A percentile compares a stretch with the other conserved stretches of the same genome.
phyloP scores from a whole-genome alignment of 2,797 vertebrate genomes.

The Melanogrammus aeglefinus region DNA sequence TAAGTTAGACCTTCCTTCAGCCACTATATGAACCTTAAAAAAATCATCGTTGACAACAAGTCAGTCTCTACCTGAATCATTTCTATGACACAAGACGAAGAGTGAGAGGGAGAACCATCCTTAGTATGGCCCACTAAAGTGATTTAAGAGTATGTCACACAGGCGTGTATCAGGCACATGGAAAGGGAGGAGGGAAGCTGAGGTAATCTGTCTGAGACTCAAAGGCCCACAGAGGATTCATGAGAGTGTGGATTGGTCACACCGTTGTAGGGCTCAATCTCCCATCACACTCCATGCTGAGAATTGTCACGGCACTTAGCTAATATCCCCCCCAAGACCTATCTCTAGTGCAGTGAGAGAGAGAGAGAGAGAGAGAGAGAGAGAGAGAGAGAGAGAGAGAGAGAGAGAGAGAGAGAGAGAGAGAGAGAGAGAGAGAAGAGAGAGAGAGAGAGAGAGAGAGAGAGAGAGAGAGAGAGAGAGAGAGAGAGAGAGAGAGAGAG shows the following conservation, averaged over 20 bases:
- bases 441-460: conserved; percentile 21
- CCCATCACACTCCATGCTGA: conserved; percentile 64
- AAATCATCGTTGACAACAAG: background rate
- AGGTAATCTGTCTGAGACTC: conserved; percentile 55
- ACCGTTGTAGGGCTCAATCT: conserved; percentile 60
- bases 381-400: background rate
- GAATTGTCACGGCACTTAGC: conserved; percentile 70
- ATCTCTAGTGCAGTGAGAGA: background rate
- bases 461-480: background rate
- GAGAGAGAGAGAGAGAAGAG: conserved; percentile 17
- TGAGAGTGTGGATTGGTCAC: conserved; percentile 67
- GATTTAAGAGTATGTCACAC: conserved; percentile 34
- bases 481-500: background rate
- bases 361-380: background rate
- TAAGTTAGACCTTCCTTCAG: conserved; percentile 8
- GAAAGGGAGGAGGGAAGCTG: conserved; percentile 35
- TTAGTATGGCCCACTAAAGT: conserved; percentile 26
- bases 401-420: background rate
- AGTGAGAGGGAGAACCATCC: background rate
- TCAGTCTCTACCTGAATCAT: background rate
- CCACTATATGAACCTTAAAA: background rate
- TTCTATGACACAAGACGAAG: background rate
- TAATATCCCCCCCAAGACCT: conserved; percentile 35
- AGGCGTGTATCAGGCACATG: conserved; percentile 22
- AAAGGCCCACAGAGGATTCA: conserved; percentile 49